Percentiles rank a stretch among this genome's conserved stretches.
Conservation (phyloP, 2,797 vertebrate species). For the Anableps anableps region DNA sequence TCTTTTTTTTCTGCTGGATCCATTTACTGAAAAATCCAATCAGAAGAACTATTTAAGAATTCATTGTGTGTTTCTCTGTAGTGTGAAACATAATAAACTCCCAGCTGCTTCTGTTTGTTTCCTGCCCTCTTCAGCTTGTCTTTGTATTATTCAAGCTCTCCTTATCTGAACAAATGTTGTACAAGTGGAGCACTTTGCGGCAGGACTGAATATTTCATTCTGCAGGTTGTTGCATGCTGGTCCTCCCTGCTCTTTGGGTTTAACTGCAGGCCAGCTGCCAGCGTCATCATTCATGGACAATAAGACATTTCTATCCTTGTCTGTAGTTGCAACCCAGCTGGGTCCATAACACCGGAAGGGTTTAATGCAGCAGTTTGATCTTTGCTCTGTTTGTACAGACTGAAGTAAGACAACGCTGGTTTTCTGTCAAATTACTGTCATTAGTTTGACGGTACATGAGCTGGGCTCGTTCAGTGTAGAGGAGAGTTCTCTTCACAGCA, state of each 20-base stretch:
- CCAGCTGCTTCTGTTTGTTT: slow-evolving; percentile 6
- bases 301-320: not conserved
- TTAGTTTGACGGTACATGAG: not conserved
- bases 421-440: not conserved
- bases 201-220: not conserved
- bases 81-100: not conserved
- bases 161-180: slow-evolving; percentile 7
- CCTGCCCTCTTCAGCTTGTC: slow-evolving; percentile 5
- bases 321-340: not conserved
- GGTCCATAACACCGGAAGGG: not conserved
- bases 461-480: not conserved
- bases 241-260: slow-evolving; percentile 1
- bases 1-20: not conserved
- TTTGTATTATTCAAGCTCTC: slow-evolving; percentile 16
- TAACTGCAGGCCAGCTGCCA: not conserved
- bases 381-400: not conserved
- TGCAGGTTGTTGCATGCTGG: not conserved
- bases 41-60: not conserved
- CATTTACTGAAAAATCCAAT: not conserved
- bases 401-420: not conserved
- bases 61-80: not conserved
- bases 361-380: not conserved
- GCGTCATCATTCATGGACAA: not conserved
- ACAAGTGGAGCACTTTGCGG: not conserved
- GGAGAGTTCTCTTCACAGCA: not conserved